A percentile compares a stretch with the other conserved stretches of the same genome.
These are phyloP conservation scores for Zoroaster sp. DNA, from an alignment of 53 echinoderm and acorn worm species.

Conservation along the genomic window DNA sequence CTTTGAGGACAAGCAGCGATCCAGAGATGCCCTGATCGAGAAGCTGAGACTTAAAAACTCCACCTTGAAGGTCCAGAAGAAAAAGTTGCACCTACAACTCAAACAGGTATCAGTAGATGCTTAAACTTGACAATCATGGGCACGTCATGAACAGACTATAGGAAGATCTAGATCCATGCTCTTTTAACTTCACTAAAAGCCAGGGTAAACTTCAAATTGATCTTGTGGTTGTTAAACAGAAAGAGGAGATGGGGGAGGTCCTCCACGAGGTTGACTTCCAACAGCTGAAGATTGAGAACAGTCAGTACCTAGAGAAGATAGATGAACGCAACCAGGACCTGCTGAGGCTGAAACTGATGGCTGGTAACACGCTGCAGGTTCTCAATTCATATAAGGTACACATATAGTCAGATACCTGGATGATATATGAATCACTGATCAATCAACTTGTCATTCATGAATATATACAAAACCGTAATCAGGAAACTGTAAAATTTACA, in stretches of 20 bases:
- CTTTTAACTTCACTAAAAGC: too few species aligned
- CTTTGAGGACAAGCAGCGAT: constrained; percentile 89
- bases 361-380: constrained; percentile 96
- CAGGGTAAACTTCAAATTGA: neutral
- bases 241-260: constrained; percentile 99
- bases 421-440: too few species aligned
- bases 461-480: too few species aligned
- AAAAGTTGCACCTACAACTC: constrained; percentile 92
- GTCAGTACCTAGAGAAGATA: constrained; percentile 98
- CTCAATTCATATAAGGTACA: constrained; percentile 97
- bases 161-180: too few species aligned
- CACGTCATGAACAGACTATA: too few species aligned
- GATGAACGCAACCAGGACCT: constrained; percentile 97
- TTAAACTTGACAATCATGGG: too few species aligned
- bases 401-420: too few species aligned
- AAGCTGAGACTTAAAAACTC: constrained; percentile 96
- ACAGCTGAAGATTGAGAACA: constrained; percentile 99
- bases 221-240: constrained; percentile 53
- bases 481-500: too few species aligned
- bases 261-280: constrained; percentile 99
- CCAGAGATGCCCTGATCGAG: constrained; percentile 94
- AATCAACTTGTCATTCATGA: too few species aligned
- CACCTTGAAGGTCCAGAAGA: constrained; percentile 98
- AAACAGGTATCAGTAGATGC: constrained; percentile 71
- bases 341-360: constrained; percentile 92